phyloP scores from a whole-genome alignment of 1,140 invertebrate species.

The Heliconius eleuchia region DNA sequence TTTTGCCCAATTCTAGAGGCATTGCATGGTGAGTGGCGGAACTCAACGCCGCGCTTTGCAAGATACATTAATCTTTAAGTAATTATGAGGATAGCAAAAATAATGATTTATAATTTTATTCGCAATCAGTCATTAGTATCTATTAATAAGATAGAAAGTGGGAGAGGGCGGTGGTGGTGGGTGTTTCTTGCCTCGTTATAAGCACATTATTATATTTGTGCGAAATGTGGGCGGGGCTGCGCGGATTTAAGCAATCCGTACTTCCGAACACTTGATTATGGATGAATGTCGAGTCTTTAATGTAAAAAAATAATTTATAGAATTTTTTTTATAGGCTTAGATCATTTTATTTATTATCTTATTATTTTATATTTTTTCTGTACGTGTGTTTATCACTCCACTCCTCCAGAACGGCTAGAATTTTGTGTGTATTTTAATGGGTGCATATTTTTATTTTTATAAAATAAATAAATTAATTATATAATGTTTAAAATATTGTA shows the following conservation, averaged over 20 bases:
- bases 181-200: slow-evolving; percentile 72
- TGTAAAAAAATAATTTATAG: background rate
- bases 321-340: too few species aligned
- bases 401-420: too few species aligned
- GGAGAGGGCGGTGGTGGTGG: slow-evolving; percentile 58
- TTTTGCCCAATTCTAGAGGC: too few species aligned
- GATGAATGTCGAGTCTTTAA: background rate
- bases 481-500: too few species aligned
- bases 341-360: background rate
- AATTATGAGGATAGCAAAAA: slow-evolving; percentile 1
- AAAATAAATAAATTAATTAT: too few species aligned
- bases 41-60: background rate
- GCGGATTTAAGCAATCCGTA: slow-evolving; percentile 53
- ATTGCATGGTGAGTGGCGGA: too few species aligned
- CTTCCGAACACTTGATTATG: slow-evolving; percentile 38
- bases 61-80: slow-evolving; percentile 1
- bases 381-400: too few species aligned
- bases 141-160: slow-evolving; percentile 68
- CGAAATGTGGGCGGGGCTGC: slow-evolving; percentile 64
- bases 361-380: too few species aligned
- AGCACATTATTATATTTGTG: slow-evolving; percentile 72
- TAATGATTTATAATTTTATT: slow-evolving; percentile 25
- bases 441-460: too few species aligned
- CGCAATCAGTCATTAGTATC: slow-evolving; percentile 58
- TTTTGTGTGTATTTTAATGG: too few species aligned